A percentile compares a stretch with the other conserved stretches of the same genome.
phyloP scores from a whole-genome alignment of 2,797 vertebrate species.

The Liasis olivaceus region DNA sequence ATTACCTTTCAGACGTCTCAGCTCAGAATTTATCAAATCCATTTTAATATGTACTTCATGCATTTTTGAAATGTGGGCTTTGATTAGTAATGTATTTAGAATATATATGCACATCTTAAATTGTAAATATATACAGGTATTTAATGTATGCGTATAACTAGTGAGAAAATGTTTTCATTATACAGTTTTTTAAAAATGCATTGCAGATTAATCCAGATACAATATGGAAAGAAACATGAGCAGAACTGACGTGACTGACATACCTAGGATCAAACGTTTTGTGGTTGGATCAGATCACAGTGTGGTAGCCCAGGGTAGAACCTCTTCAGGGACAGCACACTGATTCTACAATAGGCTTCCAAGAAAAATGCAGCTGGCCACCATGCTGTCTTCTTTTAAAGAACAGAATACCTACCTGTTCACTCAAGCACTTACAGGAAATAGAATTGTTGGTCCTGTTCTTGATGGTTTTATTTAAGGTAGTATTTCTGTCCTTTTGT shows the following conservation, averaged over 20 bases:
- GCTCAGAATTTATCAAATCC: neutral
- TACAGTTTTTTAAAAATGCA: neutral
- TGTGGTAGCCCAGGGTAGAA: neutral
- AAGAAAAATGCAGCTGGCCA: neutral
- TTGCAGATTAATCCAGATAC: neutral
- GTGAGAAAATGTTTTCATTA: neutral
- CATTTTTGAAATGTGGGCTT: neutral
- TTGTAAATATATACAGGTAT: neutral
- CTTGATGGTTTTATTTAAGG: neutral
- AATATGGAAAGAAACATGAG: neutral
- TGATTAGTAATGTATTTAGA: neutral
- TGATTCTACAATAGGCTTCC: neutral
- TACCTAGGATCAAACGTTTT: neutral
- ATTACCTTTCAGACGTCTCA: neutral
- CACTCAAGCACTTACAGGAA: neutral
- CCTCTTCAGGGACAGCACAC: neutral
- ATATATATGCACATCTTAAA: neutral
- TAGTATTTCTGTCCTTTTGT: neutral
- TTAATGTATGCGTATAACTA: neutral
- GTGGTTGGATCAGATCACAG: neutral
- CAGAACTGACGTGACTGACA: neutral
- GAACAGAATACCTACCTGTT: neutral
- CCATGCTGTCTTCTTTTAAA: neutral
- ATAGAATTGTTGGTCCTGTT: neutral
- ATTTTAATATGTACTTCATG: neutral